Evolutionary conservation across 1,140 invertebrate genomes (phyloP), one percentile per base, ranked within the genome.

Genomic region (Pseudachorutes palmiensis): DNA sequence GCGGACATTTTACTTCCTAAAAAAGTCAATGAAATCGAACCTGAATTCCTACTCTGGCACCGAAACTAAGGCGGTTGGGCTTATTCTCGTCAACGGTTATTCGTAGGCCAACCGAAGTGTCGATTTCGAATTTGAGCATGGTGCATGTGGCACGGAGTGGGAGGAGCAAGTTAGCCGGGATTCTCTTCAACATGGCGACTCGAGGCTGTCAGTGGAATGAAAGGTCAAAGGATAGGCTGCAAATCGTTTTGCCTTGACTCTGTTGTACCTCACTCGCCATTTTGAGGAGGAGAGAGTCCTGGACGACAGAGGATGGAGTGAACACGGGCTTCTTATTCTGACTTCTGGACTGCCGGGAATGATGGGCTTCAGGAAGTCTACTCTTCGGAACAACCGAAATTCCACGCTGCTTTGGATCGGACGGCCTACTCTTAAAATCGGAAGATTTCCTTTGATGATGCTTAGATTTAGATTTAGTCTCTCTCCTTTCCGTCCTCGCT

Each of bases 71-170:
- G 24, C 3, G 5, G 51, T 26, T 55, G 5, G 12, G 12, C 12
- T 55, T 55, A 3, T 22, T 24, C 5, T 55, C 51, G 24, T 55
- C 51, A 5, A 24, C 24, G 12, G 5, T 24, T n/a, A 49, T 19
- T 30, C 26, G 19, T 2, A 65, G 28, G 31, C 64, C 64, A 55
- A 57, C 28, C 16, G 5, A 57, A 5, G 3, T 16, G 30, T 65
- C 64, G 32, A 65, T 65, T 28, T 65, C 64, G 9, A 19, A 31
- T 26, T 65, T 65, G 19, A 65, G 5, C 3, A 2, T 5, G 16
- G 19, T 14, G 29, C 64, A 65, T 5, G 31, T 32, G 9, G 58
- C 22, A 9, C 64, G 22, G 22, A 65, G 28, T 9, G 2, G 22
- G 2, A 65, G 51, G 2, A 29, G 29, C 22, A 31, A 9, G 3